Percentiles rank a stretch among this genome's conserved stretches.
phyloP scores from a whole-genome alignment of 1,140 invertebrate genomes.

The Ericerus pela region DNA sequence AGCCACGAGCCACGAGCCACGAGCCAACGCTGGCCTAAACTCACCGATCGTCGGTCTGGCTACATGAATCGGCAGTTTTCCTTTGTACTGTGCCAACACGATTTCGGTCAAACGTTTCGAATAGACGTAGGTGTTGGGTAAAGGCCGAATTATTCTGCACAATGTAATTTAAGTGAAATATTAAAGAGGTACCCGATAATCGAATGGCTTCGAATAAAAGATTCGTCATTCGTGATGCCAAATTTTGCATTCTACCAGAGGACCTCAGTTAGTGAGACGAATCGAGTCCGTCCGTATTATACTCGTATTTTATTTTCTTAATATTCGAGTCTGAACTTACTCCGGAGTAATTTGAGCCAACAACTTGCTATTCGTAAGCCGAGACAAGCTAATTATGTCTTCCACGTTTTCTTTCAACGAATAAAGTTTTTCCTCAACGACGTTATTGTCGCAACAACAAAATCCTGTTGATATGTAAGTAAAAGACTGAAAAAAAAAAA shows the following conservation, averaged over 20 bases:
- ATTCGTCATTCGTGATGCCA: too few species aligned
- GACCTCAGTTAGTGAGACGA: too few species aligned
- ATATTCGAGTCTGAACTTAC: constrained; percentile 9
- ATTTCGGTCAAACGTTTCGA: constrained; percentile 51
- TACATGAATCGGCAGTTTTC: constrained; percentile 21
- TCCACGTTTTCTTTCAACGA: constrained; percentile 46
- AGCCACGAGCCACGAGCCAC: too few species aligned
- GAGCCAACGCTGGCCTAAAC: too few species aligned
- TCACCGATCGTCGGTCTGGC: constrained; percentile 17
- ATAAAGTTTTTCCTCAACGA: background rate
- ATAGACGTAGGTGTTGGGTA: constrained; percentile 54
- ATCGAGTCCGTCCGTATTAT: too few species aligned
- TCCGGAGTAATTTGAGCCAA: constrained; percentile 47
- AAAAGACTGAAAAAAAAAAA: too few species aligned
- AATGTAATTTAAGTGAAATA: constrained; percentile 1
- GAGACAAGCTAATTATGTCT: constrained; percentile 47
- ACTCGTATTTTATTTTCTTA: too few species aligned
- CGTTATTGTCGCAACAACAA: constrained; percentile 32
- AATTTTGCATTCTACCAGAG: too few species aligned
- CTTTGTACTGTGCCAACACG: constrained; percentile 38
- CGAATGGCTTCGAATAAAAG: too few species aligned
- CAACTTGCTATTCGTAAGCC: constrained; percentile 53
- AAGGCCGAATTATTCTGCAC: constrained; percentile 32
- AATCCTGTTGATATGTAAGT: constrained; percentile 58
- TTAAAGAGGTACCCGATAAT: too few species aligned